Conservation (phyloP, 2,888 invertebrate species). For the Adela reaumurella region DNA sequence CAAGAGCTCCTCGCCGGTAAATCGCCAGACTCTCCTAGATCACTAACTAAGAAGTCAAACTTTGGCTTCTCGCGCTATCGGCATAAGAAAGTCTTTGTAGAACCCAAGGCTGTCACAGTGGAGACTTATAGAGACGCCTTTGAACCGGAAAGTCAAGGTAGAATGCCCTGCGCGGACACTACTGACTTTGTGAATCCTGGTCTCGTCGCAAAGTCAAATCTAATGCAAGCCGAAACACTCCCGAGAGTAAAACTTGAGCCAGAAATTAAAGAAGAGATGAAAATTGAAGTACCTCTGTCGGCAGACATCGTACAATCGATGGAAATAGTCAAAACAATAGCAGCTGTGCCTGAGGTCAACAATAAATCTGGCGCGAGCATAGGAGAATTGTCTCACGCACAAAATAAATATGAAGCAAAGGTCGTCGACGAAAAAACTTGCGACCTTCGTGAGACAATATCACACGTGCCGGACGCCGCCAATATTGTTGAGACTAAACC, state of each 20-base stretch:
- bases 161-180: too few relatives aligned
- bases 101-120: background rate
- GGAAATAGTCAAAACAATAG: background rate
- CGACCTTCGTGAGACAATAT: conserved; percentile 4
- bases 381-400: conserved; percentile 4
- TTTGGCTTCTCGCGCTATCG: background rate
- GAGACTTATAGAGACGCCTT: background rate
- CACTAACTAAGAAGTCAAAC: background rate
- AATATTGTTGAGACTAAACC: conserved; percentile 11
- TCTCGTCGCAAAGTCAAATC: background rate
- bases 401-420: conserved; percentile 11
- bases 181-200: background rate
- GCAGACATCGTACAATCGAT: background rate
- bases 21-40: background rate
- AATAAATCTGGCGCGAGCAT: background rate
- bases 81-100: background rate
- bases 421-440: conserved; percentile 6
- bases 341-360: background rate
- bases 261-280: too few relatives aligned
- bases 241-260: background rate
- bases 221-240: background rate
- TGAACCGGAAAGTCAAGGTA: background rate
- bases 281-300: background rate
- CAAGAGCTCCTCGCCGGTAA: background rate
- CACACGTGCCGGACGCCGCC: background rate